Evolutionary conservation across 2,888 invertebrate genomes (phyloP).

Genomic region (Rhimphoctona megacephalus): DNA sequence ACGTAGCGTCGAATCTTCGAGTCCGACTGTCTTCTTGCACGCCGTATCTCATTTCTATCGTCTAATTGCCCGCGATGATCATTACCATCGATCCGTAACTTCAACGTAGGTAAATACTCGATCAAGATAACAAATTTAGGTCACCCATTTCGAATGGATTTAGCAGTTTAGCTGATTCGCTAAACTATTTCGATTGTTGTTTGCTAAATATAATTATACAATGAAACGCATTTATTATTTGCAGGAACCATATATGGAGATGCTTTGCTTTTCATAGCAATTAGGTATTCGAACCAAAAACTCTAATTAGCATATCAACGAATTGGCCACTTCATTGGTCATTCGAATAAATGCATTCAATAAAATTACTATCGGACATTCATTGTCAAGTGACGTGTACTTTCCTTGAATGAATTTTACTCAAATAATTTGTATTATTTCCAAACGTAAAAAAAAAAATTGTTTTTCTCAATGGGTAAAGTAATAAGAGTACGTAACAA

Average conservation of each 20-base stretch:
- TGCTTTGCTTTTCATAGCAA: background rate
- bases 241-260: background rate
- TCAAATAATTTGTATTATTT: background rate
- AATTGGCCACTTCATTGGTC: too few relatives aligned
- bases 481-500: too few relatives aligned
- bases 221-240: background rate
- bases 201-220: background rate
- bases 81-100: constrained; percentile 5
- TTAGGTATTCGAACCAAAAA: background rate
- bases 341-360: too few relatives aligned
- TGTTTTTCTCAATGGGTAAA: background rate
- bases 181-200: background rate
- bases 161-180: background rate
- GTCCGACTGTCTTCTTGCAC: background rate
- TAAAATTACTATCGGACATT: too few relatives aligned
- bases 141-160: background rate
- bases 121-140: background rate
- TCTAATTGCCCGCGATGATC: background rate
- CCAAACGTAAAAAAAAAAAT: background rate
- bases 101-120: background rate
- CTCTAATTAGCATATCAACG: too few relatives aligned
- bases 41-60: background rate
- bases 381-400: too few relatives aligned
- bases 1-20: constrained; percentile 47
- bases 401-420: too few relatives aligned